Base-by-base conservation (phyloP, 2,888 invertebrate genomes). In the Platerodrilus igneus region DNA sequence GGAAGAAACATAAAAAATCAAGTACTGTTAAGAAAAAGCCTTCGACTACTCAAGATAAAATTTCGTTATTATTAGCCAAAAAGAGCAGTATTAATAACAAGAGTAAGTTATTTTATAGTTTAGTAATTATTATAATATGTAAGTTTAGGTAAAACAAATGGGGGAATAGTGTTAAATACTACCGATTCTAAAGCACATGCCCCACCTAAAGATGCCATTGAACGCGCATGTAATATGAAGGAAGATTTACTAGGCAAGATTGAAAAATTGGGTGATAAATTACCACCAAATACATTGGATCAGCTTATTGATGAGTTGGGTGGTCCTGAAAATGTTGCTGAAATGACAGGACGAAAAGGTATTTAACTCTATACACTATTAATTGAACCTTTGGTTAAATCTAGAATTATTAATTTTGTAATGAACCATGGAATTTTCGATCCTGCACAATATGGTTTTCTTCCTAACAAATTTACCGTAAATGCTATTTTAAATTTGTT, bases 271-370 rank as follows among this genome's bases (percentile, higher is more conserved):
- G 96, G 95, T 3, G 82, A 86, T 1, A 77, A 79, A 13, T 72
- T 99, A 51, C 99, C 99, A 4, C 89, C 96, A 21, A 99, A 99
- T 69, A 96, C 99, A 1, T 74, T 99, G 26, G 99, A 99, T 75
- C 95, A 99, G 66, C 76, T 99, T 7, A 97, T 99, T 48, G 97
- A 99, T 69, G 93, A 95, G 63, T 77, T 99, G 6, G 99, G 99
- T 29, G 99, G 99, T 1, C 90, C 96, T 0, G 93, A 95, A 54
- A 90, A 91, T 69, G 99, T 99, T 0, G 97, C 99, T 0, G 97
- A 99, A 81, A 99, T 99, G 99, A 99, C 99, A 0, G 99, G 99
- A 0, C 78, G 97, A 34, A 93, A 95, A 59, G 95, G 95, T 49
- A 26, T 22, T n/a, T n/a, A n/a, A n/a, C n/a, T n/a, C n/a, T n/a